Base-by-base conservation (phyloP, 2,888 invertebrate species). In the Gymnocheta viridis region DNA sequence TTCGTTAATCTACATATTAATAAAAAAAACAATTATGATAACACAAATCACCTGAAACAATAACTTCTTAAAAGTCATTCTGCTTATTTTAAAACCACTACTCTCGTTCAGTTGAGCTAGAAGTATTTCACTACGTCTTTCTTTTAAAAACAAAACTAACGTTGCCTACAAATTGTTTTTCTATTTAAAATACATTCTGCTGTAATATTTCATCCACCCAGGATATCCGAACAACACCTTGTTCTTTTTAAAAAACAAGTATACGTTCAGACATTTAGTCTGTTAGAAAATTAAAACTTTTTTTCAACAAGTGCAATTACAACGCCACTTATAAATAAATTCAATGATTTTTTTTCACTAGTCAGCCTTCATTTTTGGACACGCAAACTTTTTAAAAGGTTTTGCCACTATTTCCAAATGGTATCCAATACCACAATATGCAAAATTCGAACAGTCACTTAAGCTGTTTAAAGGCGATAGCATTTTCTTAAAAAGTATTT, bases 221-320 rank as follows among this genome's bases (percentile, higher is more conserved):
- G 67, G 66, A 80, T 58, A 80, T 73, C 49, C 64, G 56, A 47
- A 44, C 44, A 72, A 58, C 70, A 66, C 64, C 49, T 47, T 79
- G n/a, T n/a, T n/a, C n/a, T 27, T 35, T 41, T 9, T n/a, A 17
- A 66, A 44, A 58, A 17, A 27, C 14, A 29, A 54, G 2, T 19
- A 2, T 22, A 35, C 22, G 12, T 22, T 27, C 19, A 27, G 35
- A 62, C 24, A 60, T 41, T 58, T 10, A 54, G 54, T 44, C 38
- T 12, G 54, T 54, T 51, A 6, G 49, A 74, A 51, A 62, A 38
- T 1, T 19, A 41, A 64, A 64, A 64, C 41, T 73, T 51, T 27
- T n/a, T 51, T 17, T 47, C 24, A 73, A 24, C 35, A 41, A 17
- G 19, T 41, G 2, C 7, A 69, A 64, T 12, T 35, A 64, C 51